Base-by-base conservation (phyloP, 2,797 vertebrate species). In the Leuciscus waleckii region DNA sequence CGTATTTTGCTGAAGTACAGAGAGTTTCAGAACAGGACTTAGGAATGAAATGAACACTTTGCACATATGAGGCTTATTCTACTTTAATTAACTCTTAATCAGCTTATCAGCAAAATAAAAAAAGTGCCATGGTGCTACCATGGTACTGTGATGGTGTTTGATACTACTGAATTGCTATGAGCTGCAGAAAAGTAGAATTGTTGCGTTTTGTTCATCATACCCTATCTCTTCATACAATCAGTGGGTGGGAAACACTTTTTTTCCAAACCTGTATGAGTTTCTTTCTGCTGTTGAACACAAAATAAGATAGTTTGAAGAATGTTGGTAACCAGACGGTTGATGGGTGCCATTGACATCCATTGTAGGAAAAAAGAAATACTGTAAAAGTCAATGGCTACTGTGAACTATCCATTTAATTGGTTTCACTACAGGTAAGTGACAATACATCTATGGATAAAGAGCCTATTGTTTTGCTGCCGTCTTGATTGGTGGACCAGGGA, bases 51-150 rank as follows among this genome's bases (percentile, higher is more conserved):
- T 17, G 41, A 68, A 69, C 43, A 68, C 11, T 75, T 65, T 75
- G 68, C 23, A 37, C 35, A 51, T 56, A 32, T 70, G n/a, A 7
- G 17, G 43, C 13, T 69, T 68, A 23, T 77, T 77, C 9, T 51
- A 17, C 29, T 69, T 51, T 77, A 68, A 41, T 84, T 10, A 77
- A 75, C 61, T 54, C n/a, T 56, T 77, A 76, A 81, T 49, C 65
- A 10, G 79, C 63, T 81, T 68, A 69, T 43, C 39, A 16, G 6
- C 13, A 41, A 43, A 9, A 21, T 10, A 51, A 43, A 49, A 76
- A 63, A 65, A 79, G 41, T 41, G 4, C 14, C 8, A 61, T 63
- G 2, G 37, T 11, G 56, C 32, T 63, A 29, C 3, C n/a, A 78
- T 75, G 29, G 7, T 74, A 29, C 26, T 19, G 43, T 14, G 1